Evolutionary conservation across 2,113 vertebrate species (phyloP).

Genomic region (Circaetus gallicus): DNA sequence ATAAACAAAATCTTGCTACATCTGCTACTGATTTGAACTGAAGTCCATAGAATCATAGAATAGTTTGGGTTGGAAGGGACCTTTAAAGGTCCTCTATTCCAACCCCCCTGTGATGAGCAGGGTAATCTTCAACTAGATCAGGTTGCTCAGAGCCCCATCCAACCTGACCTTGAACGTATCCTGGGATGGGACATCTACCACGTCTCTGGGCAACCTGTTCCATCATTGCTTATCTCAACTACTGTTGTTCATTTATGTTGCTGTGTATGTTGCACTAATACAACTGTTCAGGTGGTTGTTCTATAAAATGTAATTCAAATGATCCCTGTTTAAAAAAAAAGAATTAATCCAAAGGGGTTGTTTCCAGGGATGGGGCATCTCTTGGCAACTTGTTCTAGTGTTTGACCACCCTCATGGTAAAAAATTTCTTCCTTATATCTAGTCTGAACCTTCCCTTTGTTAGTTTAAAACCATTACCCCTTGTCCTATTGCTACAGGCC

Average conservation of each 20-base stretch:
- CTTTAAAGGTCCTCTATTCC: background rate
- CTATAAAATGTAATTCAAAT: too few species aligned
- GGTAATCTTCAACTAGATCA: background rate
- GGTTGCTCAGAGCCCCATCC: background rate
- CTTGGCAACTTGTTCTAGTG: background rate
- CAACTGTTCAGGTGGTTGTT: too few species aligned
- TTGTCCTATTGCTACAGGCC: too few species aligned
- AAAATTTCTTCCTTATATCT: background rate
- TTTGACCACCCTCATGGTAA: background rate
- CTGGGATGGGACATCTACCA: background rate
- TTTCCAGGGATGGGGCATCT: background rate
- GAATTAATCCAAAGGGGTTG: background rate
- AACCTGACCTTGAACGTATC: background rate
- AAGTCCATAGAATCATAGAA: background rate
- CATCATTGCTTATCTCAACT: too few species aligned
- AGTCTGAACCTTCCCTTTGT: background rate
- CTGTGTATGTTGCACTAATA: too few species aligned
- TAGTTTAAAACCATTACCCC: background rate
- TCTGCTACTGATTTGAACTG: background rate
- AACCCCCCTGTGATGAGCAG: background rate
- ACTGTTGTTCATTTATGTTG: too few species aligned
- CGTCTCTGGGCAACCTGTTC: background rate
- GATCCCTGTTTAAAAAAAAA: too few species aligned
- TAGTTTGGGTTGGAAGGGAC: background rate
- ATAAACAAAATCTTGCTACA: background rate